Percentiles rank a stretch among this genome's conserved stretches.
Evolutionary conservation across 2,888 invertebrate genomes (phyloP).

Genomic region (Polymixis flavicincta): DNA sequence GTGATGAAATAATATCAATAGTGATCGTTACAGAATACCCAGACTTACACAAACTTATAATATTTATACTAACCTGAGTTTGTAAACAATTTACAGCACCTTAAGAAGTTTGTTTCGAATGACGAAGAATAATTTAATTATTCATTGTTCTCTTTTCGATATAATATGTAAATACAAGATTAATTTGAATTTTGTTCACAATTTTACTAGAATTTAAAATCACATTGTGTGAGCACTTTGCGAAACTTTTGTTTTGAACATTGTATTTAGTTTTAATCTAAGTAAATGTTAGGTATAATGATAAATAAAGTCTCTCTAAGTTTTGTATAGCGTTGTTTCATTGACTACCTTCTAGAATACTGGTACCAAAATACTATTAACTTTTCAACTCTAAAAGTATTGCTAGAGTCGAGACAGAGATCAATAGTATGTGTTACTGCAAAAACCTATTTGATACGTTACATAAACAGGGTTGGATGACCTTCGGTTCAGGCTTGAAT

Average conservation of each 20-base stretch:
- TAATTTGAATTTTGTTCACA: conserved; percentile 34
- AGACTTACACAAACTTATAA: conserved; percentile 9
- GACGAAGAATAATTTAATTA: conserved; percentile 22
- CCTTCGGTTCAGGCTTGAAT: not conserved
- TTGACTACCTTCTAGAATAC: conserved; percentile 3
- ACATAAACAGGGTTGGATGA: conserved; percentile 4
- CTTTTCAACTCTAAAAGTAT: no score
- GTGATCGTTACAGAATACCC: conserved; percentile 10
- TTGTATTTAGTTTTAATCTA: conserved; percentile 42
- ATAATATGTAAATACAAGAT: conserved; percentile 40
- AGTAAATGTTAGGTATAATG: conserved; percentile 44
- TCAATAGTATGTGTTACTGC: not conserved
- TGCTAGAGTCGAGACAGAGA: not conserved
- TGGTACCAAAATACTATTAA: not conserved
- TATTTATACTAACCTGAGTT: conserved; percentile 43
- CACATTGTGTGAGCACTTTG: conserved; percentile 30
- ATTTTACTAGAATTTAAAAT: conserved; percentile 35
- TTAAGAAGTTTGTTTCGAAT: conserved; percentile 17
- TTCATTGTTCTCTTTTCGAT: conserved; percentile 26
- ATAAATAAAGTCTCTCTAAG: conserved; percentile 72
- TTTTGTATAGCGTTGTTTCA: conserved; percentile 59
- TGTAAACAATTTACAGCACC: conserved; percentile 34
- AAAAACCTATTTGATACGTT: conserved; percentile 8
- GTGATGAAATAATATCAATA: conserved; percentile 15
- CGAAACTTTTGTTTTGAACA: conserved; percentile 29